A percentile compares a stretch with the other conserved stretches of the same genome.
phyloP scores from a whole-genome alignment of 2,888 invertebrate genomes.

The Mactromeris polynyma region DNA sequence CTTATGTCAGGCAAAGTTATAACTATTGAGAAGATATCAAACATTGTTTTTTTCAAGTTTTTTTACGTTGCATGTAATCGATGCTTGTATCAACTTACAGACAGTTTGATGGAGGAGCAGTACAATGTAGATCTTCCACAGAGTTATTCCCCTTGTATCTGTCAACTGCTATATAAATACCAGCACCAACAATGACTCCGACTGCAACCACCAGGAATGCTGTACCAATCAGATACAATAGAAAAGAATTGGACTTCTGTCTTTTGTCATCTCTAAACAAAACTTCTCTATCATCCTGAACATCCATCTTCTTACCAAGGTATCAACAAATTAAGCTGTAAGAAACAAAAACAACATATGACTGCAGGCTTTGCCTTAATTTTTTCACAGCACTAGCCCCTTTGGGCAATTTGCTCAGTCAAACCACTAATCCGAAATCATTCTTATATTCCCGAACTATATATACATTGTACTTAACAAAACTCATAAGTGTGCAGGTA shows the following conservation, averaged over 20 bases:
- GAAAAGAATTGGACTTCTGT: neutral
- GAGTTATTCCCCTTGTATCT: neutral
- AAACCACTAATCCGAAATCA: too few relatives aligned
- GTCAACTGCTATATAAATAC: conserved; percentile 32
- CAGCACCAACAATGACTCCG: conserved; percentile 27
- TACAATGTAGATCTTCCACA: neutral
- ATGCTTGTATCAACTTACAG: conserved; percentile 31
- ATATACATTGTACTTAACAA: too few relatives aligned
- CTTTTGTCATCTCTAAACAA: conserved; percentile 10
- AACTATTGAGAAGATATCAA: too few relatives aligned
- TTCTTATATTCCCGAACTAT: too few relatives aligned
- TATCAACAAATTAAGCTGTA: neutral
- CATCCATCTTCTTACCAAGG: neutral
- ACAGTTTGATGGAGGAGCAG: conserved; percentile 28
- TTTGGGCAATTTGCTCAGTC: too few relatives aligned
- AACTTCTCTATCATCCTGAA: neutral
- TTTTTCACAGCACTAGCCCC: too few relatives aligned
- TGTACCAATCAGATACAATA: conserved; percentile 17
- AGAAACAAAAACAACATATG: neutral
- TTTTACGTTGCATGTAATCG: too few relatives aligned
- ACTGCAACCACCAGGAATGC: conserved; percentile 30
- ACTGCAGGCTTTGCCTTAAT: too few relatives aligned
- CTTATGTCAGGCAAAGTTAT: too few relatives aligned
- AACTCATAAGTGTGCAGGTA: too few relatives aligned
- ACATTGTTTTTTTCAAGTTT: too few relatives aligned